Base-by-base conservation (phyloP, 2,113 vertebrate species). In the Girardinichthys multiradiatus region DNA sequence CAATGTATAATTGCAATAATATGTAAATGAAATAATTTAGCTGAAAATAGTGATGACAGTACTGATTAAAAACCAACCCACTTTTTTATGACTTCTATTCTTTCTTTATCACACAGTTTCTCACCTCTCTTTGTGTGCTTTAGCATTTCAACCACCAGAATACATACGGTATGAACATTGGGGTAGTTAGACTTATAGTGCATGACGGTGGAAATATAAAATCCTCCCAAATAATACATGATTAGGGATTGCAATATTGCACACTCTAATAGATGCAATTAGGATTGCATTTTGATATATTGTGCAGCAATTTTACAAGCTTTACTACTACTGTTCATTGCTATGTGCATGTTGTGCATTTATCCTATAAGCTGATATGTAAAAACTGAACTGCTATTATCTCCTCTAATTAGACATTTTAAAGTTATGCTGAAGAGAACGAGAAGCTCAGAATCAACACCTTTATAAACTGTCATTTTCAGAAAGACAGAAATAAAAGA, bases 321-420 rank as follows among this genome's bases (percentile, higher is more conserved):
- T 67, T 67, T 37, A 82, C 84, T 70, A 80, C 14, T 58, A 86
- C 76, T 35, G 77, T 80, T 89, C 70, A 69, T 74, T 51, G 64
- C 80, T 85, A 84, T 70, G 35, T 30, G 61, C 71, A 67, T 60
- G 58, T 65, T 75, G 10, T 33, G 10, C 37, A 48, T 37, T 42
- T 4, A 45, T 15, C 24, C 13, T 8, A 5, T 3, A 54, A 26
- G 3, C 63, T 45, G 57, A 24, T 24, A 64, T 58, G 68, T 71
- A 26, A 66, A 57, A 14, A 14, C 17, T 42, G 21, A 62, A 57
- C 66, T 28, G 2, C 11, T 66, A 15, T 69, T 19, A 10, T 28
- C 60, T 29, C 10, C n/a, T 33, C 33, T 45, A 45, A 37, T 4
- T 39, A 62, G 33, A 27, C 45, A 30, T 27, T 42, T 76, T 45